Evolutionary conservation across 2,113 vertebrate species (phyloP).

Genomic region (Charadrius vociferus): DNA sequence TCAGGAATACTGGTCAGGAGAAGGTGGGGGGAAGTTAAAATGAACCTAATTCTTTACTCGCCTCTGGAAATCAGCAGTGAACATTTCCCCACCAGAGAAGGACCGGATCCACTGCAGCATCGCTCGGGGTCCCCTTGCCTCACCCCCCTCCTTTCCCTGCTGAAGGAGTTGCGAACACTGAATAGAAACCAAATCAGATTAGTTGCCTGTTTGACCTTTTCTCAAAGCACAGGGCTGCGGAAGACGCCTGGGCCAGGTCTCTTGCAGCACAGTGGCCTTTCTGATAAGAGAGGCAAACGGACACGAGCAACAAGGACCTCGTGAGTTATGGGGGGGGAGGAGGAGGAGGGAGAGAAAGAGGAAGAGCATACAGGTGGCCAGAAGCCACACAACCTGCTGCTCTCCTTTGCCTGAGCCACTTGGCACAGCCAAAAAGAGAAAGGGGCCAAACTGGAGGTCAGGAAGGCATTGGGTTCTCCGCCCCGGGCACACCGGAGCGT

Average conservation of each 20-base stretch:
- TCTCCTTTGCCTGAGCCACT: neutral
- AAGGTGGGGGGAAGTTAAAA: neutral
- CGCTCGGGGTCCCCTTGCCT: rapidly evolving
- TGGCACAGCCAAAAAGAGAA: neutral
- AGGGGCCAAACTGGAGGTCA: neutral
- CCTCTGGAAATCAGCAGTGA: neutral
- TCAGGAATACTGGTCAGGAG: neutral
- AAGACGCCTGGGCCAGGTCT: neutral
- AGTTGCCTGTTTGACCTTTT: neutral
- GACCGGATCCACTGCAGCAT: neutral
- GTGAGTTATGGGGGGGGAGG: rapidly evolving
- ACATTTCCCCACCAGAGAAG: neutral
- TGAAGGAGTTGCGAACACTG: neutral
- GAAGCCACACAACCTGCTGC: neutral
- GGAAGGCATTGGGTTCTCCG: too few relatives aligned
- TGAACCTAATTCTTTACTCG: neutral
- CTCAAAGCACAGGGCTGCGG: neutral
- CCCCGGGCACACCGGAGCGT: rapidly evolving
- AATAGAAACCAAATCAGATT: neutral
- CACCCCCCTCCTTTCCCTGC: neutral
- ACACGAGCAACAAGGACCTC: rapidly evolving
- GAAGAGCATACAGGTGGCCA: slow-evolving; percentile 18
- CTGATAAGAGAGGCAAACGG: neutral
- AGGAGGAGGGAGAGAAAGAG: neutral
- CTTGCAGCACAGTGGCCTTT: neutral